Conservation (phyloP, 2,113 vertebrate species). For the Bothrops jararaca region DNA sequence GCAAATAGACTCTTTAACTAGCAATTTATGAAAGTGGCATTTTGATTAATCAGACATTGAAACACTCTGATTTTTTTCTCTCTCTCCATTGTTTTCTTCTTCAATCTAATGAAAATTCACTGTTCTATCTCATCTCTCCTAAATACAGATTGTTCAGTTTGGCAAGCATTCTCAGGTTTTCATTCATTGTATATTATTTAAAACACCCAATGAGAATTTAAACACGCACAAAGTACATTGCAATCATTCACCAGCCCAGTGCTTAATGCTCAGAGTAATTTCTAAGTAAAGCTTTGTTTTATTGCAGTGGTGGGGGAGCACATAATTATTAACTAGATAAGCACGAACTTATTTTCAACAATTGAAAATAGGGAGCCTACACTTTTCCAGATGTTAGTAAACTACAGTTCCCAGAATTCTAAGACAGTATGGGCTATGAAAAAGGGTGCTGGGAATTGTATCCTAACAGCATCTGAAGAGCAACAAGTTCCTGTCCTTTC, state of each 20-base stretch:
- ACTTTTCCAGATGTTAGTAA: background rate
- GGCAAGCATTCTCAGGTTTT: background rate
- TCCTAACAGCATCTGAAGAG: background rate
- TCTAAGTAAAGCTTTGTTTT: background rate
- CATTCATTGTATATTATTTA: background rate
- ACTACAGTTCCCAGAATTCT: background rate
- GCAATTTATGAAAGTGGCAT: conserved; percentile 20
- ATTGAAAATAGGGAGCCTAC: background rate
- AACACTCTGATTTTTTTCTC: background rate
- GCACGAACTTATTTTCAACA: background rate
- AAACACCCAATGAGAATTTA: conserved; percentile 18
- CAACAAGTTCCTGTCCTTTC: background rate
- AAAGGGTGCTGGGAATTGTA: background rate
- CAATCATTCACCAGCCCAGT: background rate
- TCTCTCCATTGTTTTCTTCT: background rate
- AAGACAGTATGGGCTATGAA: background rate
- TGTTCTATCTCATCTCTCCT: background rate
- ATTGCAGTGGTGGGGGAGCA: background rate
- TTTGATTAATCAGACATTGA: conserved; percentile 21
- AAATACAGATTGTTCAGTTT: background rate
- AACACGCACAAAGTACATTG: background rate
- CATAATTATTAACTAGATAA: background rate
- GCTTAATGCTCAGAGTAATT: background rate
- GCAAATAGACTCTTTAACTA: conserved; percentile 6
- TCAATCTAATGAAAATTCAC: background rate